phyloP scores from a whole-genome alignment of 2,797 vertebrate genomes.

The Oryzias dopingdopingensis region DNA sequence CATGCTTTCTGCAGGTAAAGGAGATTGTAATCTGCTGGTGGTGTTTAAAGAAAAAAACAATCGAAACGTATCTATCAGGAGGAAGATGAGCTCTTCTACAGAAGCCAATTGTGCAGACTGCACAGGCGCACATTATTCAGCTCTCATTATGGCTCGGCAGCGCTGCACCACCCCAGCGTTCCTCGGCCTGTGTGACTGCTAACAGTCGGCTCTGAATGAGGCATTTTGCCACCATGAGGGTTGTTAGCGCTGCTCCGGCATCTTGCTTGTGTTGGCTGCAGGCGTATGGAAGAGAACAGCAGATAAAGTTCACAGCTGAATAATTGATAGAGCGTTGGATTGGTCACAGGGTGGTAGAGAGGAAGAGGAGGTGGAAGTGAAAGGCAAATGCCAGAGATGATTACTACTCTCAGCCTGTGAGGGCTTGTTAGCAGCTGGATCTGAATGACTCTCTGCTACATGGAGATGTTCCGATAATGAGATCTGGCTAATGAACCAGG shows the following conservation, averaged over 20 bases:
- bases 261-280: slow-evolving; percentile 23
- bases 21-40: slow-evolving; percentile 10
- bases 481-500: slow-evolving; percentile 60
- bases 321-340: slow-evolving; percentile 72
- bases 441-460: slow-evolving; percentile 42
- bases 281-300: slow-evolving; percentile 46
- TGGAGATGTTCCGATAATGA: slow-evolving; percentile 59
- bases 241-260: slow-evolving; percentile 31
- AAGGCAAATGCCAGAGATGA: slow-evolving; percentile 65
- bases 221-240: slow-evolving; percentile 33
- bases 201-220: slow-evolving; percentile 29
- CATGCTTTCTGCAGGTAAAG: slow-evolving; percentile 22
- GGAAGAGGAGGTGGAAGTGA: slow-evolving; percentile 54
- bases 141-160: slow-evolving; percentile 52
- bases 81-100: slow-evolving; percentile 41
- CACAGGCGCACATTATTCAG: slow-evolving; percentile 11
- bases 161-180: slow-evolving; percentile 26
- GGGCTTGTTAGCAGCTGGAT: slow-evolving; percentile 62
- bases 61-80: slow-evolving; percentile 17
- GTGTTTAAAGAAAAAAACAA: slow-evolving; percentile 30
- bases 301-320: slow-evolving; percentile 78
- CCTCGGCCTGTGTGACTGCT: slow-evolving; percentile 26
- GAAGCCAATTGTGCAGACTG: slow-evolving; percentile 31
- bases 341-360: slow-evolving; percentile 56
- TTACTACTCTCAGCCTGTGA: slow-evolving; percentile 51